Base-by-base conservation (phyloP, 2,113 vertebrate genomes). In the Silurus asotus region DNA sequence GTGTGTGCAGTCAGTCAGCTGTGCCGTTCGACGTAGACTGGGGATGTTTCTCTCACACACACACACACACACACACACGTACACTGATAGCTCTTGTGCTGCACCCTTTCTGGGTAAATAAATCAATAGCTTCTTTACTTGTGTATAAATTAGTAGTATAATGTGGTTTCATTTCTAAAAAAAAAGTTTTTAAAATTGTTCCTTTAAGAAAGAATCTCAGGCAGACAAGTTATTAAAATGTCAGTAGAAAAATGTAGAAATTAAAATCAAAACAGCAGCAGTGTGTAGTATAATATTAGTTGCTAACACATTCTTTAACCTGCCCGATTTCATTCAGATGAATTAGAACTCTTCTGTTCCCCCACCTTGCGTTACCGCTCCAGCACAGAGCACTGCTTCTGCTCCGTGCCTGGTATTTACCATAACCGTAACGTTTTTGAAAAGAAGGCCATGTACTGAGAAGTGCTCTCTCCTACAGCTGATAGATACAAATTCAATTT, bases 371-470 rank as follows among this genome's bases (percentile, higher is more conserved):
- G 62, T 51, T 55, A n/a, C 25, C 6, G 23, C 17, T 72, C 28
- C 72, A 15, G 59, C 59, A 23, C 61, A 55, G 23, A 25, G 23
- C 25, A 59, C 55, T 4, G 4, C 2, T 64, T 45, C 19, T 37
- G 28, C 6, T 72, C 37, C 37, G 37, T 79, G 37, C 74, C 14
- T 49, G n/a, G 23, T 64, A 20, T 3, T 67, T 25, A 86, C 20
- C 83, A 59, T 69, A 58, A 80, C 49, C 56, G 83, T 37, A 84
- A 67, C 53, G 74, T 81, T 81, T 89, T 77, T 7, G 89, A 89
- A 61, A 93, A 86, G n/a, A 87, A 53, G 0, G 83, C 67, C 69
- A 93, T 25, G 23, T 89, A 85, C 62, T 93, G 88, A 20, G 83
- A 65, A 19, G 75, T 59, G 28, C 78, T 80, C 17, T 89, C 89